These are phyloP conservation scores for Trididemnum clinides DNA, from an alignment of 23 tunicate species.

Conservation along the genomic window DNA sequence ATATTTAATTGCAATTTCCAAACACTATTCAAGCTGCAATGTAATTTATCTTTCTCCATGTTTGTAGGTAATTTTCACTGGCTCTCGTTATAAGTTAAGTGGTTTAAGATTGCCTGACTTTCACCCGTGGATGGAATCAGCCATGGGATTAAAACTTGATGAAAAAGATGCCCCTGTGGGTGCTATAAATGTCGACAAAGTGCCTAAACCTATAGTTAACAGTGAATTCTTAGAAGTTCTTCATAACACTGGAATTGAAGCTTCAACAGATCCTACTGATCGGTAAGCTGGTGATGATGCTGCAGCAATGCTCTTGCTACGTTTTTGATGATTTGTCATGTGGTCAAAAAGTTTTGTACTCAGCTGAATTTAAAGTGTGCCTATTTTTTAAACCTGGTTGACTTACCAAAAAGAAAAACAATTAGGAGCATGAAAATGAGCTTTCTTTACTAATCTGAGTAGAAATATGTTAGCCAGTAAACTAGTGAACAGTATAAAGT, in stretches of 20 bases:
- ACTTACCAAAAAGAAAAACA: too few species aligned
- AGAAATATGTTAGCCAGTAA: too few species aligned
- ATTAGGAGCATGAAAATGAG: too few species aligned
- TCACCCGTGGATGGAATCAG: constrained; percentile 81
- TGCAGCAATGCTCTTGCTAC: neutral
- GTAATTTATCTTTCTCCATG: neutral
- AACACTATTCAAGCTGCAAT: neutral
- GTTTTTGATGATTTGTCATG: neutral
- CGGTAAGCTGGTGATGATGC: constrained; percentile 28
- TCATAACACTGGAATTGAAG: constrained; percentile 64
- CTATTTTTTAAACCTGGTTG: too few species aligned
- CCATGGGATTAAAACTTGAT: constrained; percentile 59
- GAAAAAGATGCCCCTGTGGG: constrained; percentile 26
- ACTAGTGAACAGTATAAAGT: too few species aligned
- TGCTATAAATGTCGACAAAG: constrained; percentile 41
- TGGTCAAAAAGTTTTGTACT: too few species aligned
- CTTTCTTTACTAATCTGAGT: too few species aligned
- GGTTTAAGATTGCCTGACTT: constrained; percentile 71
- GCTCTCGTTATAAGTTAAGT: constrained; percentile 81
- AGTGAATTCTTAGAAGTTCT: constrained; percentile 67
- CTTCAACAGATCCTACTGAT: constrained; percentile 71
- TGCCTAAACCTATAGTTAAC: constrained; percentile 77
- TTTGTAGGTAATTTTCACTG: constrained; percentile 75
- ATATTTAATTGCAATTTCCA: too few species aligned
- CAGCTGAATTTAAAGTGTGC: too few species aligned